A percentile compares a stretch with the other conserved stretches of the same genome.
Conservation (phyloP, 2,113 vertebrate species). For the Pheucticus melanocephalus region DNA sequence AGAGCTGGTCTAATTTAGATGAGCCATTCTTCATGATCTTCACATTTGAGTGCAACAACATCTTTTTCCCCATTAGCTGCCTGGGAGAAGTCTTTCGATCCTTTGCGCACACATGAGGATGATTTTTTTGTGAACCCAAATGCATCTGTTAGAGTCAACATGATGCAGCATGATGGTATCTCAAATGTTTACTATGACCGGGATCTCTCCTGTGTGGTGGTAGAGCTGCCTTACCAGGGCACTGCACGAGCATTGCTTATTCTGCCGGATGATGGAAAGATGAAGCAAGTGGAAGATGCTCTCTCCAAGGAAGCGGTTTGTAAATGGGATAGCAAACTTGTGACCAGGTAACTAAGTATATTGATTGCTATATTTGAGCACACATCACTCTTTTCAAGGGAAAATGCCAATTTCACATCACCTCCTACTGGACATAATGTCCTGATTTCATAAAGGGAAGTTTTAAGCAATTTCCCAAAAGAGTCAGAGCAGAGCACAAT, state of each 20-base stretch:
- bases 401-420: background rate
- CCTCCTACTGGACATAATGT: background rate
- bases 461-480: background rate
- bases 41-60: background rate
- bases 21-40: background rate
- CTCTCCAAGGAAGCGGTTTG: conserved; percentile 39
- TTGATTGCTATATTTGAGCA: background rate
- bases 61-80: conserved; percentile 21
- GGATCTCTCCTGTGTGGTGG: conserved; percentile 69
- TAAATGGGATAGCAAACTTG: conserved; percentile 43
- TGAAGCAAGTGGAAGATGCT: conserved; percentile 76
- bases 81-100: conserved; percentile 64
- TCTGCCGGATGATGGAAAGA: conserved; percentile 80
- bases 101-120: background rate
- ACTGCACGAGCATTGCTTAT: conserved; percentile 82
- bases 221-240: conserved; percentile 83
- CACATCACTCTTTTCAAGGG: background rate
- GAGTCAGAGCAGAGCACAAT: background rate
- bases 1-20: background rate
- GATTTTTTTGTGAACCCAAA: conserved; percentile 58
- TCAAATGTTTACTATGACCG: conserved; percentile 47
- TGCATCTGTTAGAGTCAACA: conserved; percentile 44
- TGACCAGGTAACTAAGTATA: conserved; percentile 49
- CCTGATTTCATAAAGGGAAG: background rate
- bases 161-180: conserved; percentile 36